phyloP scores from a whole-genome alignment of 1,140 invertebrate genomes.

The Phocides pigmalion region DNA sequence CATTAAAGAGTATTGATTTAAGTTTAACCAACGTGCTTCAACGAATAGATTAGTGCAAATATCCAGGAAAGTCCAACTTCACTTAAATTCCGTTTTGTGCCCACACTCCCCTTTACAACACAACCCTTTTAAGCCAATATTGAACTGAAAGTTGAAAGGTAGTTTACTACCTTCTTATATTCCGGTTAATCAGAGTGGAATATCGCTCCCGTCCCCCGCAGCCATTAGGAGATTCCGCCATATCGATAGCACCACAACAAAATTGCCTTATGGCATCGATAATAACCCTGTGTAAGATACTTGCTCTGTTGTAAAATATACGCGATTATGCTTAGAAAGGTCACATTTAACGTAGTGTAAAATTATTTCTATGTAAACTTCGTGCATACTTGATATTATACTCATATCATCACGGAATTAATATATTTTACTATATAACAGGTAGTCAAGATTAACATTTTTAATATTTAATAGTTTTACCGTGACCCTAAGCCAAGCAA shows the following conservation, averaged over 20 bases:
- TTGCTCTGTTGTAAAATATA: too few relatives aligned
- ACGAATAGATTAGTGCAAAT: background rate
- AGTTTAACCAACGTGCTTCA: background rate
- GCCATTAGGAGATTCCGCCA: slow-evolving; percentile 22
- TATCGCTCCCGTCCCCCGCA: slow-evolving; percentile 24
- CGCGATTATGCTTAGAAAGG: too few relatives aligned
- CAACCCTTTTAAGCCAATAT: slow-evolving; percentile 14
- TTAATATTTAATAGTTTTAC: too few relatives aligned
- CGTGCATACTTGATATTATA: too few relatives aligned
- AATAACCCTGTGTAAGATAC: slow-evolving; percentile 16
- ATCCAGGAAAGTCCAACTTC: background rate
- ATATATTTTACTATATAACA: too few relatives aligned
- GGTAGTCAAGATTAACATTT: too few relatives aligned
- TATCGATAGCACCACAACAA: slow-evolving; percentile 28
- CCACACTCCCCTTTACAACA: background rate
- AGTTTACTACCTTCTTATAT: slow-evolving; percentile 22
- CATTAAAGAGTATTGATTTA: too few relatives aligned
- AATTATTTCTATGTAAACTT: too few relatives aligned
- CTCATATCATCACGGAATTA: too few relatives aligned
- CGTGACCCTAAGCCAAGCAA: too few relatives aligned
- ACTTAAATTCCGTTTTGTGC: background rate
- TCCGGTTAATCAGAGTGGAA: slow-evolving; percentile 25
- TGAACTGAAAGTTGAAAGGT: slow-evolving; percentile 19
- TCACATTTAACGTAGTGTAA: too few relatives aligned
- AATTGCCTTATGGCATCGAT: slow-evolving; percentile 36